phyloP scores from a whole-genome alignment of 1,140 invertebrate species.

The Hyles euphorbiae region DNA sequence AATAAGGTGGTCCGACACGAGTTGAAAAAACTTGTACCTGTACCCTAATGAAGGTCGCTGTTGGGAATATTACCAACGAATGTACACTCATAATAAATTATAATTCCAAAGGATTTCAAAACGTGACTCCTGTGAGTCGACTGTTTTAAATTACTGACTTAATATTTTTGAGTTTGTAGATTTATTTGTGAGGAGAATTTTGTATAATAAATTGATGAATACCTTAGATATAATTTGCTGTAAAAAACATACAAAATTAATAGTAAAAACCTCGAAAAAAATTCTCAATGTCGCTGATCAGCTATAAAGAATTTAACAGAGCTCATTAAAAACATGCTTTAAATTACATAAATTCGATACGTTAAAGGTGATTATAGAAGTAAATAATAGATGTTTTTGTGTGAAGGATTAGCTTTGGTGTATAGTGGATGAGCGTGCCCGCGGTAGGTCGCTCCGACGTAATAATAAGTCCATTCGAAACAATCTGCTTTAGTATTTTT shows the following conservation, averaged over 20 bases:
- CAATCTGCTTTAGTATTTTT: constrained; percentile 42
- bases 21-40: constrained; percentile 57
- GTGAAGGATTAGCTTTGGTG: constrained; percentile 14
- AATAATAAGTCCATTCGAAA: constrained; percentile 57
- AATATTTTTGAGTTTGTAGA: background rate
- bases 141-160: background rate
- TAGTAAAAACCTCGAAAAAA: too few relatives aligned
- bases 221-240: too few relatives aligned
- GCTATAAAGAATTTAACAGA: too few relatives aligned
- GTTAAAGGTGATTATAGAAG: background rate
- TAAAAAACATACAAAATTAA: too few relatives aligned
- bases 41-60: constrained; percentile 22
- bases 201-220: background rate
- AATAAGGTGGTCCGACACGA: constrained; percentile 40
- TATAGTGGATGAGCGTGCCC: constrained; percentile 16
- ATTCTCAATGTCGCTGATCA: too few relatives aligned
- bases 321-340: too few relatives aligned
- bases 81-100: constrained; percentile 5
- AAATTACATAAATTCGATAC: too few relatives aligned
- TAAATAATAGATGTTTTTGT: background rate
- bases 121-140: background rate
- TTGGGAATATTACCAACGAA: constrained; percentile 12
- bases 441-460: constrained; percentile 42
- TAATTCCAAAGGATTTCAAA: background rate
- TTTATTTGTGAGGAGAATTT: background rate